A percentile compares a stretch with the other conserved stretches of the same genome.
Conservation (phyloP, 35 echinoderm and acorn worm species). For the Lytechinus variegatus region DNA sequence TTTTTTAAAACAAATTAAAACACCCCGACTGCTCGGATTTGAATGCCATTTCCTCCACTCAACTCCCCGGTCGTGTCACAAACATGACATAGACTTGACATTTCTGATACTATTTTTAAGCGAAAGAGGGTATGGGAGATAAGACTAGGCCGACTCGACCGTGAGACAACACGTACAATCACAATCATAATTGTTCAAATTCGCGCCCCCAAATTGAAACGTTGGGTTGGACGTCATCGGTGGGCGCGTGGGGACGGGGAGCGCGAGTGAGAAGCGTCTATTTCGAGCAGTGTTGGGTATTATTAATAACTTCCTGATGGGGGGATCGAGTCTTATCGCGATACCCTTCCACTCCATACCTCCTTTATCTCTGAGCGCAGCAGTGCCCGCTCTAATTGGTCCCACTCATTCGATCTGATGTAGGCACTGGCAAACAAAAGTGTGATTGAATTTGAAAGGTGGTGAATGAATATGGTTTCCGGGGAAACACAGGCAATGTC, state of each 20-base stretch:
- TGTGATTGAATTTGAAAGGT: slow-evolving; percentile 36
- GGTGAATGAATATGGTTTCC: slow-evolving; percentile 34
- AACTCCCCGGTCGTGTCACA: background rate
- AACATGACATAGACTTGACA: background rate
- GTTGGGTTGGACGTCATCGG: background rate
- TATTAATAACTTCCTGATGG: slow-evolving; percentile 43
- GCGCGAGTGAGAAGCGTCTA: slow-evolving; percentile 6
- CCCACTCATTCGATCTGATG: slow-evolving; percentile 32
- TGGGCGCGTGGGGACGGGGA: slow-evolving; percentile 14
- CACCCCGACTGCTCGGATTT: background rate
- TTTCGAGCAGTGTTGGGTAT: slow-evolving; percentile 35
- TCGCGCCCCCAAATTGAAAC: slow-evolving; percentile 34
- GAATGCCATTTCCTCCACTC: slow-evolving; percentile 17
- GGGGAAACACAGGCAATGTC: background rate
- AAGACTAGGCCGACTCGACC: slow-evolving; percentile 23
- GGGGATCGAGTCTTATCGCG: slow-evolving; percentile 25
- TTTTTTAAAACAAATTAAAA: background rate
- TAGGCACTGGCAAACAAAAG: slow-evolving; percentile 19
- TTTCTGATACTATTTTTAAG: background rate
- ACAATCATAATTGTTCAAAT: slow-evolving; percentile 46
- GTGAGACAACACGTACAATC: slow-evolving; percentile 27
- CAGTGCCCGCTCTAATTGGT: slow-evolving; percentile 28
- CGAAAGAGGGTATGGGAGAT: background rate
- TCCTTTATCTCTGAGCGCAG: slow-evolving; percentile 29
- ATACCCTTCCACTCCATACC: background rate